Base-by-base conservation (phyloP, 2,113 vertebrate genomes). In the Etheostoma cragini region DNA sequence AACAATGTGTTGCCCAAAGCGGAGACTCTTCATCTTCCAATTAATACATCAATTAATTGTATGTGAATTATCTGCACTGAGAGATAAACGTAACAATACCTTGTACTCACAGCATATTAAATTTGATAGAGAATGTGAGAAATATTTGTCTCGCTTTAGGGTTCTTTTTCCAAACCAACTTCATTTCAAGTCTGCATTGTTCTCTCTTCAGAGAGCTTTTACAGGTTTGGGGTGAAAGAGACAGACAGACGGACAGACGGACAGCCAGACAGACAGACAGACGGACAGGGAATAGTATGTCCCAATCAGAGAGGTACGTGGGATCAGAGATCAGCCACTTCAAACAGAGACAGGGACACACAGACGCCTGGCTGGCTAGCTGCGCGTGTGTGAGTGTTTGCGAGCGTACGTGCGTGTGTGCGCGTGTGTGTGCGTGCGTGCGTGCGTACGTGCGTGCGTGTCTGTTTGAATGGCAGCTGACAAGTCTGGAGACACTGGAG, bases 241-340 rank as follows among this genome's bases (percentile, higher is more conserved):
- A 57, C 65, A 80, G 82, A 66, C 72, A 82, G 81, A 26, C 26
- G 78, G n/a, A 57, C 65, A 80, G 82, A 66, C 72, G 80, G 81
- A 60, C 47, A 68, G 56, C 46, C 46, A 68, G 61, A 26, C 26
- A 80, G n/a, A 57, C 65, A 80, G 82, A 66, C 72, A 82, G 81
- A 60, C 47, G 66, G 56, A 50, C 46, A 68, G 61, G 49, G 42
- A 56, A 66, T 26, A 46, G 56, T 85, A 78, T 89, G 86, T 92
- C 83, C 81, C 85, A 79, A 78, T 87, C 82, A 81, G 78, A 64
- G 76, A 68, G 63, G 76, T 22, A 84, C 72, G 64, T 21, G 52
- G 72, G 94, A 91, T 93, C 94, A 95, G 84, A 95, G 94, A 92
- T 95, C 94, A 95, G 66, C 83, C 77, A 88, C 84, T 54, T 92